Conservation (phyloP, 2,888 invertebrate genomes). For the Drosophila vallismaia region DNA sequence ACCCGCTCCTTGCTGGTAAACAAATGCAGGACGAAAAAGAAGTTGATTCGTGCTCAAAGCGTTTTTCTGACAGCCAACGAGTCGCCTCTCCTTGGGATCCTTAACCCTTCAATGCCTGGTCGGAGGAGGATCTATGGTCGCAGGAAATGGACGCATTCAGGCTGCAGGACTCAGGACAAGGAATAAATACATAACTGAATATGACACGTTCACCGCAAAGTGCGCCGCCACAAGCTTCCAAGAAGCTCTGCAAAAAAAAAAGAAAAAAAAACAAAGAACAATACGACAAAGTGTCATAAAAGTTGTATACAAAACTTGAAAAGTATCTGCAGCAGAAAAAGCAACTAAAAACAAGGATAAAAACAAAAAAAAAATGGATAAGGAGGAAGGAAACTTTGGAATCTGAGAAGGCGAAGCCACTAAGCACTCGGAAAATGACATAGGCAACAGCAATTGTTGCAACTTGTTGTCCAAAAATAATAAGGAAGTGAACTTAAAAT, state of each 20-base stretch:
- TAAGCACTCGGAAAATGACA: slow-evolving; percentile 70
- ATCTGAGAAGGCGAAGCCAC: slow-evolving; percentile 35
- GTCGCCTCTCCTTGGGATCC: background rate
- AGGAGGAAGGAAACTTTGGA: background rate
- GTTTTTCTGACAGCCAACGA: slow-evolving; percentile 62
- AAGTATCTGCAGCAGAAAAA: slow-evolving; percentile 64
- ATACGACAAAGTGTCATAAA: slow-evolving; percentile 78
- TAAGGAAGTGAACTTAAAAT: slow-evolving; percentile 76
- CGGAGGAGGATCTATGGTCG: slow-evolving; percentile 9
- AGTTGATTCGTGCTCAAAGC: slow-evolving; percentile 61
- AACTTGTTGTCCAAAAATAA: slow-evolving; percentile 64
- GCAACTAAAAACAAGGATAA: background rate
- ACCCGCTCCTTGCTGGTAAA: slow-evolving; percentile 12
- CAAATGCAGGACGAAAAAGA: slow-evolving; percentile 20
- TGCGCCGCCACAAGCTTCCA: slow-evolving; percentile 40
- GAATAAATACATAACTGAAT: slow-evolving; percentile 64
- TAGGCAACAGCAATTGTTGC: slow-evolving; percentile 69
- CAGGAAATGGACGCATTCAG: slow-evolving; percentile 17
- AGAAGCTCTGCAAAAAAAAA: background rate
- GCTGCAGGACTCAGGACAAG: slow-evolving; percentile 37
- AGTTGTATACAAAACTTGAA: slow-evolving; percentile 76
- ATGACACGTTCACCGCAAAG: slow-evolving; percentile 75
- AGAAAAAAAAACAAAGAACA: slow-evolving; percentile 43
- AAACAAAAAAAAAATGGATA: background rate
- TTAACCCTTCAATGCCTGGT: slow-evolving; percentile 6